Base-by-base conservation (phyloP, 1,140 invertebrate genomes). In the Anagrus nilaparvatae region DNA sequence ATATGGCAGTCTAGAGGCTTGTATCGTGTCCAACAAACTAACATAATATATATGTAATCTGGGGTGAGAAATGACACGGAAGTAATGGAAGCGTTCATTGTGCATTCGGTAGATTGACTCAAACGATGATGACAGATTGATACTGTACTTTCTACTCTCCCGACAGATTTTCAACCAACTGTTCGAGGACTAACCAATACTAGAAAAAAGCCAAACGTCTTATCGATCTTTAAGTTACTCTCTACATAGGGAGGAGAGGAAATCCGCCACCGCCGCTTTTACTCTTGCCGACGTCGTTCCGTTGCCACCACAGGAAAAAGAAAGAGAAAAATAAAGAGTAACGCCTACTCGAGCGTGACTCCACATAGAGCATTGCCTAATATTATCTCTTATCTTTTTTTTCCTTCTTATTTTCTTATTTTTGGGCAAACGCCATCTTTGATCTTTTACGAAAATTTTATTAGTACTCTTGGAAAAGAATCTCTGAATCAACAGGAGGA, bases 41-140 rank as follows among this genome's bases (percentile, higher is more conserved):
- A n/a, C n/a, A n/a, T n/a, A n/a, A n/a, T n/a, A n/a, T n/a, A n/a
- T n/a, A n/a, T n/a, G n/a, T n/a, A n/a, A n/a, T n/a, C 54, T 56
- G 51, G 63, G 64, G 65, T 66, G 64, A 50, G 63, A 67, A 69
- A 69, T 67, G 63, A 68, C 65, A 67, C 64, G 63, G 64, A 68
- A 67, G 65, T 68, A 68, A 68, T 67, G 52, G 54, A 61, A 43
- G 52, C 46, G 53, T 54, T 55, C 57, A 55, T 60, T 60, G 60
- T 58, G 56, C 59, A 56, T 58, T 49, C 54, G 52, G 51, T 43
- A 67, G 65, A 68, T 68, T 65, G 63, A 63, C 56, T 60, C 56
- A 55, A 52, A 46, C 52, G 63, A 67, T 66, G 63, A 65, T 66
- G 64, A 67, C 64, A 66, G 64, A 68, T 68, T 67, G 64, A 68